Evolutionary conservation across 30 jellyfish, hydroid and myxozoan genomes (phyloP), one percentile per base, ranked within the genome.

Genomic region (Hydra vulgaris): DNA sequence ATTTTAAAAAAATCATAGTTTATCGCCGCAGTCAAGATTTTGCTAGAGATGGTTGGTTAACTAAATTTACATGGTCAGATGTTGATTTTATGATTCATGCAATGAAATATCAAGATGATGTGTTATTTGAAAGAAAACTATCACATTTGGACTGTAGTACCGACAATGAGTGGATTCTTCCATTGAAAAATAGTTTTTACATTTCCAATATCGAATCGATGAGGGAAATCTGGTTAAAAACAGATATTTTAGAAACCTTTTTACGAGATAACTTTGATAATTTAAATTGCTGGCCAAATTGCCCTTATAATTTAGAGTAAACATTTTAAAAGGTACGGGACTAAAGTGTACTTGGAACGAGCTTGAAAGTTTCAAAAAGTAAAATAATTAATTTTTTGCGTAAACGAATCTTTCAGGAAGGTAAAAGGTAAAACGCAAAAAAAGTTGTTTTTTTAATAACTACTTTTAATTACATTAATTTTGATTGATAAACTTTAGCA

Each of bases 11-110:
- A n/a, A 24, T 75, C n/a, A 27, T 17, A 12, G 72, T 75, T 67
- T 75, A 20, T 0, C 53, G 83, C 7, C 53, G 83, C 52, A 71
- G 72, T 27, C 83, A 75, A 1, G 74, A 26, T 15, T 75, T 75
- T 54, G 83, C 56, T 17, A 75, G 83, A 25, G 83, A 75, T 75
- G 83, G 71, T 16, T 75, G 83, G 83, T 24, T 53, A 16, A 75
- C 71, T n/a, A 75, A 75, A 25, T 75, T 75, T 70, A 26, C 7
- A 16, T 75, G 83, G 83, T 75, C 83, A 25, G 83, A 75, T 0
- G 56, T 25, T 0, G 83, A 75, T 22, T 75, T 75, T 16, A 24
- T 75, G 25, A 7, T 75, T 67, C 83, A 75, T 54, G 83, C 83
- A 26, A 75, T 75, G 83, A 75, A 75, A 18, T 23, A 54, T 0